phyloP scores from a whole-genome alignment of 1,140 invertebrate species.

The Lepidotrigona ventralis region DNA sequence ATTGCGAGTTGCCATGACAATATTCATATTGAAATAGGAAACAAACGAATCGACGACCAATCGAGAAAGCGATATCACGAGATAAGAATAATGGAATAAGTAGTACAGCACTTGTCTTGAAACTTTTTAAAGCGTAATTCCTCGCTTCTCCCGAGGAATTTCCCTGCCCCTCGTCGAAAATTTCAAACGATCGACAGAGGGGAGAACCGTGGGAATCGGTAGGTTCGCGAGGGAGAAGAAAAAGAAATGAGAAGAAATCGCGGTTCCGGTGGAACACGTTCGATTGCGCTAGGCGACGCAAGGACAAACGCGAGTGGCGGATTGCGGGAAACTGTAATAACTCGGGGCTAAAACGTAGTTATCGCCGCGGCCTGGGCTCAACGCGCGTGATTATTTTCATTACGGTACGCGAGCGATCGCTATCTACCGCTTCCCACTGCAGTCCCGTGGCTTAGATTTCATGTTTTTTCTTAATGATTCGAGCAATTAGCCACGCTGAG shows the following conservation, averaged over 20 bases:
- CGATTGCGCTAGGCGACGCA: conserved; percentile 22
- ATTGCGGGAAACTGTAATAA: conserved; percentile 55
- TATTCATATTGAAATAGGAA: too few relatives aligned
- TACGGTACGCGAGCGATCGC: conserved; percentile 73
- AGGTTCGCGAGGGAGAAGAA: neutral
- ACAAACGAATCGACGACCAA: too few relatives aligned
- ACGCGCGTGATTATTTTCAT: conserved; percentile 79
- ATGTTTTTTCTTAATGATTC: conserved; percentile 81
- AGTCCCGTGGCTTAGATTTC: conserved; percentile 73
- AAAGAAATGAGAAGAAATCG: neutral
- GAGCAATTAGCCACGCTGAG: conserved; percentile 80
- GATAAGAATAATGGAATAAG: too few relatives aligned
- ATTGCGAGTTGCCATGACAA: too few relatives aligned
- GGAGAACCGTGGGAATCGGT: neutral
- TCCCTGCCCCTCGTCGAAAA: neutral
- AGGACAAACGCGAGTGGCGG: conserved; percentile 49
- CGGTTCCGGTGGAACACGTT: neutral
- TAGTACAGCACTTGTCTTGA: too few relatives aligned
- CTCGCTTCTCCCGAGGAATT: neutral
- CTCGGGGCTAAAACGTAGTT: conserved; percentile 67
- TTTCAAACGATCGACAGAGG: neutral
- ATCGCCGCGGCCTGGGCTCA: conserved; percentile 57
- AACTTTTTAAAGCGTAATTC: too few relatives aligned
- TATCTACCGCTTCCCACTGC: conserved; percentile 77
- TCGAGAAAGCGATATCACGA: too few relatives aligned